Evolutionary conservation across 2,113 vertebrate genomes (phyloP), one percentile per base, ranked within the genome.

Genomic region (Anarhynchus alexandrinus): DNA sequence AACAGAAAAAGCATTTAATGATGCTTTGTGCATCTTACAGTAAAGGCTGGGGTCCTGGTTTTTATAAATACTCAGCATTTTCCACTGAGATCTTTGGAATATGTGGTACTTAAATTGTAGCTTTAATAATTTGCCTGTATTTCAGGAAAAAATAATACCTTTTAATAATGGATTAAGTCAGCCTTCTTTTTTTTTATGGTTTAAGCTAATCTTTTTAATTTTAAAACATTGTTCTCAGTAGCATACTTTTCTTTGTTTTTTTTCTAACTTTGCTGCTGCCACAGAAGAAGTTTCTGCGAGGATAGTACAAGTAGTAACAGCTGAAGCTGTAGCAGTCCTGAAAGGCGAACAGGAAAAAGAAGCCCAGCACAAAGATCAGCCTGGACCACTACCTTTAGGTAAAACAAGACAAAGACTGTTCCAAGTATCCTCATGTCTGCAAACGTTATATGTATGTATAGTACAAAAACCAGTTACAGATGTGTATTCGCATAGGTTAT

Each of bases 301-400:
- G 95, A 99, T 99, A 96, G 99, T 99, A 86, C 99, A 99, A 98
- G 99, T 99, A 97, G 99, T 99, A 95, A 99, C 99, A 15, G 99
- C 99, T 30, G 99, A 99, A 97, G 99, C 99, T 88, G 99, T 99
- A 93, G 99, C 99, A 2, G 99, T 99, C 58, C 98, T 99, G 96
- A 99, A 99, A 98, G 99, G 99, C 16, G 99, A 99, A 97, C 99
- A 99, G 97, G 99, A 99, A 80, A 98, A 98, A 92, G 98, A 98
- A 97, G 96, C 95, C 90, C 98, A 98, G 62, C 99, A 98, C 89
- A 99, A 98, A 96, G 98, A 98, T 40, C 98, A 98, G 51, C 98
- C 98, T 58, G 97, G 98, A 95, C 98, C 98, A 95, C 98, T 99
- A 95, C 99, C 99, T 95, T 98, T 99, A 99, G 99, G 99, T 99